Percentiles rank a stretch among this genome's conserved stretches.
These are phyloP conservation scores for Notarius lentiginosus DNA, from an alignment of 2,113 vertebrate species.

Conservation along the genomic window DNA sequence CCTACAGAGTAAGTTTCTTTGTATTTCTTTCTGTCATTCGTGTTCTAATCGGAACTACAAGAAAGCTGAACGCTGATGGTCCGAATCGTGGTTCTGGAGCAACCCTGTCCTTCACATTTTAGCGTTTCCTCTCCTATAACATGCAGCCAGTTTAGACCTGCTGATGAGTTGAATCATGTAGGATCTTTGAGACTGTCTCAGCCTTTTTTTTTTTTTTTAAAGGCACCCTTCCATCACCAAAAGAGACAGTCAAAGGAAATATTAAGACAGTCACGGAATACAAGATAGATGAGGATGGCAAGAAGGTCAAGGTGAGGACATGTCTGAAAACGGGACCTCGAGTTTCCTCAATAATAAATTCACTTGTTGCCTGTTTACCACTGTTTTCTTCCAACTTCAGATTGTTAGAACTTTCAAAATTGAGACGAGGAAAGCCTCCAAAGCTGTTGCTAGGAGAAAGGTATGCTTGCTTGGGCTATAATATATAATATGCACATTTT, in stretches of 20 bases:
- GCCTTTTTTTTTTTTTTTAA: not conserved
- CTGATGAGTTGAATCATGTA: not conserved
- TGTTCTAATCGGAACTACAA: not conserved
- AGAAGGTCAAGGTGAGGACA: constrained; percentile 83
- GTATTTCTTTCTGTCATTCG: no score
- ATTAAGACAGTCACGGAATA: constrained; percentile 93
- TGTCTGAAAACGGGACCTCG: not conserved
- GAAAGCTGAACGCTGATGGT: not conserved
- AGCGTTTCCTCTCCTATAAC: not conserved
- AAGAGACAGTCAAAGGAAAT: constrained; percentile 90
- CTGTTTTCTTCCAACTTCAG: constrained; percentile 59
- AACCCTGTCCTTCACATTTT: not conserved
- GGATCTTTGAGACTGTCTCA: no score
- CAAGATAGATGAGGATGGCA: constrained; percentile 89
- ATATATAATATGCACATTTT: not conserved
- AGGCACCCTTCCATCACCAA: constrained; percentile 84
- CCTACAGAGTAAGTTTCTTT: no score
- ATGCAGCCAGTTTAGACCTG: not conserved
- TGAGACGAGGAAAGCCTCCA: constrained; percentile 92
- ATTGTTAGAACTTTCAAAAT: constrained; percentile 94
- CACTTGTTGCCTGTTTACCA: not conserved
- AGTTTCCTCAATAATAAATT: not conserved
- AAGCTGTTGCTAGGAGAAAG: constrained; percentile 92
- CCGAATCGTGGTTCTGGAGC: not conserved
- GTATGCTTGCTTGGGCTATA: constrained; percentile 60